Percentiles rank a stretch among this genome's conserved stretches.
phyloP scores from a whole-genome alignment of 2,113 vertebrate genomes.

The Vimba vimba region DNA sequence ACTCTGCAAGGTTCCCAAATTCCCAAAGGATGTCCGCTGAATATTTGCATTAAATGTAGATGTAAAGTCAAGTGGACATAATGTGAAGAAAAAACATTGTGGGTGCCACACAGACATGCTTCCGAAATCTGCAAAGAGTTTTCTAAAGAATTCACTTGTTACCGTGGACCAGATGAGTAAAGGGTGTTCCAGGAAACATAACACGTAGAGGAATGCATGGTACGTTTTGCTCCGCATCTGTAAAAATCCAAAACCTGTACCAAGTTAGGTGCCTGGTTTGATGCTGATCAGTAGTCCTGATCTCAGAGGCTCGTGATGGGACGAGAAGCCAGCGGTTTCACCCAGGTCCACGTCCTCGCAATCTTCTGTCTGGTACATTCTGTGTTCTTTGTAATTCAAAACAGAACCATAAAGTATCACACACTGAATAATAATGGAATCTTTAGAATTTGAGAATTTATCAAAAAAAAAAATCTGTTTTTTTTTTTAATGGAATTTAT shows the following conservation, averaged over 20 bases:
- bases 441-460: not conserved
- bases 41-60: not conserved
- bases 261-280: slow-evolving; percentile 43
- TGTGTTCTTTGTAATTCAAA: not conserved
- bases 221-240: slow-evolving; percentile 50
- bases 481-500: not conserved
- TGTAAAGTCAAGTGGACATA: not conserved
- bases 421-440: not conserved
- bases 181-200: slow-evolving; percentile 54
- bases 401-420: not conserved
- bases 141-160: slow-evolving; percentile 54
- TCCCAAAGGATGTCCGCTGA: not conserved
- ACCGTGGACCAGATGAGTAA: slow-evolving; percentile 60
- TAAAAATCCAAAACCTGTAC: slow-evolving; percentile 57
- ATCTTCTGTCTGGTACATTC: not conserved
- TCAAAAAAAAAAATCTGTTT: too few species aligned
- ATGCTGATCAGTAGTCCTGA: not conserved
- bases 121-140: slow-evolving; percentile 52
- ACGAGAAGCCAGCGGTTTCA: not conserved
- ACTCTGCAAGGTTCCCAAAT: not conserved
- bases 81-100: not conserved
- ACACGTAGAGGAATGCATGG: slow-evolving; percentile 60
- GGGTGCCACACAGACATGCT: slow-evolving; percentile 1
- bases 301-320: not conserved
- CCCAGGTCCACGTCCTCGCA: not conserved